A percentile compares a stretch with the other conserved stretches of the same genome.
Evolutionary conservation across 2,888 invertebrate species (phyloP).

Genomic region (Galerucella nymphaeae): DNA sequence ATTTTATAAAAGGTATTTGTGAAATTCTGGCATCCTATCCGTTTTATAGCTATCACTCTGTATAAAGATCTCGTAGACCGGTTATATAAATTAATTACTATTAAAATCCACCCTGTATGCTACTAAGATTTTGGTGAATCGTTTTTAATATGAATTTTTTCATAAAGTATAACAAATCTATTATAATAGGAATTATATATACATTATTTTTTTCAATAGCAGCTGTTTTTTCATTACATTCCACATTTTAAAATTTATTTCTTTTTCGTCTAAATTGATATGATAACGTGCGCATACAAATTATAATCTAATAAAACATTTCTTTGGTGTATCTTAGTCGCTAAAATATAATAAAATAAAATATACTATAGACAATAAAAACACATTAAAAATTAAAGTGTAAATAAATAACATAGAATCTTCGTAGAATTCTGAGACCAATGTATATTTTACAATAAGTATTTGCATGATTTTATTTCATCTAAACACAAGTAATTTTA

Average conservation of each 20-base stretch:
- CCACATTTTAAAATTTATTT: constrained; percentile 6
- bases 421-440: constrained; percentile 63
- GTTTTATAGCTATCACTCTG: no score
- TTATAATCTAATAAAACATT: constrained; percentile 56
- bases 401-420: constrained; percentile 58
- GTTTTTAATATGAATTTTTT: no score
- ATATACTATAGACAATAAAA: constrained; percentile 57
- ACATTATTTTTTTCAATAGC: no score
- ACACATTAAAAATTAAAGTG: constrained; percentile 57
- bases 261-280: constrained; percentile 25
- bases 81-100: no score
- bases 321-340: constrained; percentile 65
- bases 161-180: no score
- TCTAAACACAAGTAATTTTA: constrained; percentile 47
- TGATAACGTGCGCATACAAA: constrained; percentile 45
- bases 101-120: no score
- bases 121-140: no score
- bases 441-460: constrained; percentile 53
- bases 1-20: no score
- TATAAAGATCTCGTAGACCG: no score
- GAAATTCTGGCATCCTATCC: no score
- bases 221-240: no score
- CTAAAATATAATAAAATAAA: constrained; percentile 63
- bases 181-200: no score
- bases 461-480: constrained; percentile 42